Conservation (phyloP, 2,113 vertebrate species). For the Cercocebus atys region DNA sequence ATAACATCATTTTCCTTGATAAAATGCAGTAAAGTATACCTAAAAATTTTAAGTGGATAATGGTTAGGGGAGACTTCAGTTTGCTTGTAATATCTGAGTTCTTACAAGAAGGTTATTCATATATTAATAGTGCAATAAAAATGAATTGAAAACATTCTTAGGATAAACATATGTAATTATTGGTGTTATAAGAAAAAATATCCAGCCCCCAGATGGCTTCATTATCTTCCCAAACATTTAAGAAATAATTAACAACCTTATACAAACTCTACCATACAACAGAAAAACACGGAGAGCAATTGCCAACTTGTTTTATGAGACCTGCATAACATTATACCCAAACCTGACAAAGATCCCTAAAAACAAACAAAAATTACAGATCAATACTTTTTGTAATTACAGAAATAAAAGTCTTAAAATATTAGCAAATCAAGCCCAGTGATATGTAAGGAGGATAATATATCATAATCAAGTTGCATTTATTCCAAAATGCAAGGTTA, state of each 20-base stretch:
- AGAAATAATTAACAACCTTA: conserved; percentile 14
- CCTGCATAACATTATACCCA: background rate
- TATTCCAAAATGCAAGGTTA: conserved; percentile 44
- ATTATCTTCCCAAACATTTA: conserved; percentile 25
- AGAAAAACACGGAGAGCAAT: background rate
- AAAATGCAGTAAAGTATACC: background rate
- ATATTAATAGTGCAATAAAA: background rate
- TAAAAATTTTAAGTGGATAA: background rate
- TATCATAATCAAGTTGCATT: conserved; percentile 1
- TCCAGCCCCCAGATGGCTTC: background rate
- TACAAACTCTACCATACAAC: background rate
- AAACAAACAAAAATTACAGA: background rate
- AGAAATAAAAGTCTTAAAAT: background rate
- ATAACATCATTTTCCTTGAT: background rate
- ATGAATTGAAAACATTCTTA: conserved; percentile 13
- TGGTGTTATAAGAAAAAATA: conserved; percentile 42
- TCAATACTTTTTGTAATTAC: background rate
- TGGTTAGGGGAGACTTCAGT: background rate
- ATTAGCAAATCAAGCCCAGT: background rate
- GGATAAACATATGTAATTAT: background rate
- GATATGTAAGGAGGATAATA: background rate
- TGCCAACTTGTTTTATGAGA: conserved; percentile 31
- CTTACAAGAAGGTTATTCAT: conserved; percentile 17
- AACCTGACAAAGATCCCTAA: background rate
- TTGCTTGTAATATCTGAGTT: conserved; percentile 7